Conservation (phyloP, 2,888 invertebrate genomes). For the Volucella inanis region DNA sequence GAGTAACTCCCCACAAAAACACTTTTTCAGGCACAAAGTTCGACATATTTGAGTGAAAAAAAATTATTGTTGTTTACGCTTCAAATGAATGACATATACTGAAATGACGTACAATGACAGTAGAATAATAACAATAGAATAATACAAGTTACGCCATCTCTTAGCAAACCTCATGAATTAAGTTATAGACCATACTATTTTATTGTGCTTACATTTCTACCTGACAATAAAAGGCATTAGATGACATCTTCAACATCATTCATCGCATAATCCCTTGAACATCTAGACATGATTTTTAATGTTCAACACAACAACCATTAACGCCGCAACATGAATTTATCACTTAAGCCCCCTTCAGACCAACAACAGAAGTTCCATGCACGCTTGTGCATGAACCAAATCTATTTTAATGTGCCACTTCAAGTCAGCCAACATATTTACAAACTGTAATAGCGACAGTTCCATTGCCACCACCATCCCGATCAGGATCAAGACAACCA, state of each 20-base stretch:
- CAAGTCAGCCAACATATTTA: conserved; percentile 57
- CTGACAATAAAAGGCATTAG: conserved; percentile 15
- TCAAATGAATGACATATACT: too few relatives aligned
- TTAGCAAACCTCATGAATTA: too few relatives aligned
- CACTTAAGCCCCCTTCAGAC: conserved; percentile 30
- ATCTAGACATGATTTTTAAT: conserved; percentile 50
- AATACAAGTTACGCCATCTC: too few relatives aligned
- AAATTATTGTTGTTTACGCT: too few relatives aligned
- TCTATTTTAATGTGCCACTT: conserved; percentile 68
- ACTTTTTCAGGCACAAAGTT: too few relatives aligned
- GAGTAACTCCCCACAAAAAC: too few relatives aligned
- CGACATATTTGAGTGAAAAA: too few relatives aligned
- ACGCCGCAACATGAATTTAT: conserved; percentile 53
- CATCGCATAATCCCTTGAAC: conserved; percentile 17
- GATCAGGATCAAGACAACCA: background rate
- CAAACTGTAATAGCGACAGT: conserved; percentile 54
- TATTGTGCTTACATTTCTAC: background rate
- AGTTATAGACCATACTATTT: too few relatives aligned
- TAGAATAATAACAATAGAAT: too few relatives aligned
- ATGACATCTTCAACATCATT: conserved; percentile 11
- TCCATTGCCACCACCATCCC: conserved; percentile 7
- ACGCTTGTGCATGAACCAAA: conserved; percentile 58
- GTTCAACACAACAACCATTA: conserved; percentile 56
- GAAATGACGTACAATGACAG: too few relatives aligned
- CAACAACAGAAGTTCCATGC: conserved; percentile 9